Conservation (phyloP, 2,888 invertebrate species). For the Lomographa bimaculata region DNA sequence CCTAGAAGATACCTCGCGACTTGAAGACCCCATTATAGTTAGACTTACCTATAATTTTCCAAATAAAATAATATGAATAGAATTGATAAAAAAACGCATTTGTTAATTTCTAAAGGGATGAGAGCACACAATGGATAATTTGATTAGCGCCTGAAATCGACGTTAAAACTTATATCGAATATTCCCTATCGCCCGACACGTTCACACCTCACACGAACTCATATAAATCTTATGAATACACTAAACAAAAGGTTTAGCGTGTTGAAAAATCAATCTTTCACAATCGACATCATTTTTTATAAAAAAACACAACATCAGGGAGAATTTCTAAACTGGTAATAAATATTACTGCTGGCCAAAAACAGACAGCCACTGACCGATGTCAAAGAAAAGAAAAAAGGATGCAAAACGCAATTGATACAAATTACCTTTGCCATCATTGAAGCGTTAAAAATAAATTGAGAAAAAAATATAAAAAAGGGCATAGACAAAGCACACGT, state of each 20-base stretch:
- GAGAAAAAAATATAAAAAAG: constrained; percentile 50
- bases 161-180: constrained; percentile 34
- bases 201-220: constrained; percentile 23
- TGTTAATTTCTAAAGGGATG: constrained; percentile 15
- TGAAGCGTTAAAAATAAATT: constrained; percentile 63
- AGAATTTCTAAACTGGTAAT: constrained; percentile 11
- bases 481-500: constrained; percentile 58
- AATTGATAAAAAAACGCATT: constrained; percentile 1
- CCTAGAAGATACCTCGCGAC: too few species aligned
- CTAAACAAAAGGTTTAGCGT: constrained; percentile 32
- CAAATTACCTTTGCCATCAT: constrained; percentile 64
- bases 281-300: too few species aligned
- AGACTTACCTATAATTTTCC: neutral
- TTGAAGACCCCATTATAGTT: too few species aligned
- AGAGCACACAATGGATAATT: constrained; percentile 30
- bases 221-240: constrained; percentile 22
- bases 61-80: too few species aligned
- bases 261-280: constrained; percentile 22
- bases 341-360: constrained; percentile 10
- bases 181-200: constrained; percentile 17
- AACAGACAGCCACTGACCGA: constrained; percentile 28
- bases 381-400: constrained; percentile 20
- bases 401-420: constrained; percentile 50
- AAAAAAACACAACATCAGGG: neutral
- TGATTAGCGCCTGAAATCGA: constrained; percentile 34